A percentile compares a stretch with the other conserved stretches of the same genome.
Evolutionary conservation across 2,888 invertebrate species (phyloP).

Genomic region (Drosophila prostipennis): DNA sequence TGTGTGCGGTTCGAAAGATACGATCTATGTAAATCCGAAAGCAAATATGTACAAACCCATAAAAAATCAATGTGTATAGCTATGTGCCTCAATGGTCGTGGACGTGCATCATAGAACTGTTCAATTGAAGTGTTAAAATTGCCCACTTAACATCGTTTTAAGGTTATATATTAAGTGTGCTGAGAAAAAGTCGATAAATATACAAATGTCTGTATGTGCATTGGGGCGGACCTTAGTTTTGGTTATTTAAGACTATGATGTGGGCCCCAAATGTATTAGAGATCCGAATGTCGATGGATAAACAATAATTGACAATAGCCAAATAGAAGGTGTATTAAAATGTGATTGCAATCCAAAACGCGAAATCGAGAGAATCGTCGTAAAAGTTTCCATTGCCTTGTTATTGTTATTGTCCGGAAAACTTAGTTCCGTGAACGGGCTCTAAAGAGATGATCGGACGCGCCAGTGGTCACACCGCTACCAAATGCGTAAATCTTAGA

Average conservation of each 20-base stretch:
- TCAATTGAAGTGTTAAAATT: slow-evolving; percentile 79
- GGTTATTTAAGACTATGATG: no score
- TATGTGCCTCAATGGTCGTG: slow-evolving; percentile 16
- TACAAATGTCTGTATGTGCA: slow-evolving; percentile 7
- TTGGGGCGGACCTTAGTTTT: not conserved
- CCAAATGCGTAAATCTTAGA: slow-evolving; percentile 40
- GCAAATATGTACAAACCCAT: slow-evolving; percentile 52
- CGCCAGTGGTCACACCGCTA: not conserved
- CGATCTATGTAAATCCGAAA: slow-evolving; percentile 61
- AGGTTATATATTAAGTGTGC: slow-evolving; percentile 69
- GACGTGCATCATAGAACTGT: slow-evolving; percentile 58
- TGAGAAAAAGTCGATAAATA: slow-evolving; percentile 38
- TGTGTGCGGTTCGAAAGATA: slow-evolving; percentile 8
- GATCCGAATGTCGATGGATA: slow-evolving; percentile 21
- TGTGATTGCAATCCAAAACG: slow-evolving; percentile 5
- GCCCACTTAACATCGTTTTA: slow-evolving; percentile 76
- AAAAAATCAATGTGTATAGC: slow-evolving; percentile 12
- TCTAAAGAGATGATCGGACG: slow-evolving; percentile 25
- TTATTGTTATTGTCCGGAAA: not conserved
- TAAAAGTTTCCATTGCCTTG: not conserved
- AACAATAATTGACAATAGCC: slow-evolving; percentile 7
- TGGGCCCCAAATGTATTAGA: not conserved
- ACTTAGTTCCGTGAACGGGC: not conserved
- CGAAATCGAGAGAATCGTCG: not conserved
- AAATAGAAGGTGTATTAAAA: slow-evolving; percentile 19